A percentile compares a stretch with the other conserved stretches of the same genome.
Evolutionary conservation across 2,113 vertebrate species (phyloP).

Genomic region (Smithornis capensis): DNA sequence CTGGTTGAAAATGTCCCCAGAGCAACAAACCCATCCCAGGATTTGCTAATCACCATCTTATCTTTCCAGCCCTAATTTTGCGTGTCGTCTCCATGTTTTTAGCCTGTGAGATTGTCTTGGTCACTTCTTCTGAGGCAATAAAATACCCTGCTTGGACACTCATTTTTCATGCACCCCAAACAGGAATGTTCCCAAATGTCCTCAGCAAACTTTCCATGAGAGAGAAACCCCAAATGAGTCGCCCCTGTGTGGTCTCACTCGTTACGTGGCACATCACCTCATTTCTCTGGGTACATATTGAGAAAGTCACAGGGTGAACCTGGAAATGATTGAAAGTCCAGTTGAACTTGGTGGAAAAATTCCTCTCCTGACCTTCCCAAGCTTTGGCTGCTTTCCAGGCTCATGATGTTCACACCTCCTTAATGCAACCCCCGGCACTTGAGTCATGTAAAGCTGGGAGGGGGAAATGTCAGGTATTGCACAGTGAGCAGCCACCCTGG

Average conservation of each 20-base stretch:
- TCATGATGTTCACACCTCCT: slow-evolving; percentile 60
- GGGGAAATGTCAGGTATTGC: slow-evolving; percentile 44
- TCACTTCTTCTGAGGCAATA: neutral
- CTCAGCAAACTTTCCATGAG: neutral
- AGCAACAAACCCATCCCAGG: neutral
- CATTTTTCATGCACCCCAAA: neutral
- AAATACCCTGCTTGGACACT: neutral
- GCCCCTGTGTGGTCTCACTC: neutral
- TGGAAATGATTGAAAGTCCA: slow-evolving; percentile 39
- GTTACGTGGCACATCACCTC: neutral
- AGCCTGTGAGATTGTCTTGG: neutral
- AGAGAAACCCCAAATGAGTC: neutral
- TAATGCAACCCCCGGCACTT: slow-evolving; percentile 38
- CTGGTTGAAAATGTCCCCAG: neutral
- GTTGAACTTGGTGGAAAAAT: slow-evolving; percentile 33
- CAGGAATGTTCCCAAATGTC: neutral
- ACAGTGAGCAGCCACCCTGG: neutral
- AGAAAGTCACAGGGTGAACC: neutral
- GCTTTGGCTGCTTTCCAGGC: slow-evolving; percentile 46
- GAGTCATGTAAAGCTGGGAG: neutral
- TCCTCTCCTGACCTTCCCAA: slow-evolving; percentile 25
- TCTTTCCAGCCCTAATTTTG: neutral
- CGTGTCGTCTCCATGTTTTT: neutral
- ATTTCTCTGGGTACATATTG: neutral
- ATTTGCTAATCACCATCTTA: neutral